Evolutionary conservation across 1,140 invertebrate genomes (phyloP).

Genomic region (Drosophila dunni): DNA sequence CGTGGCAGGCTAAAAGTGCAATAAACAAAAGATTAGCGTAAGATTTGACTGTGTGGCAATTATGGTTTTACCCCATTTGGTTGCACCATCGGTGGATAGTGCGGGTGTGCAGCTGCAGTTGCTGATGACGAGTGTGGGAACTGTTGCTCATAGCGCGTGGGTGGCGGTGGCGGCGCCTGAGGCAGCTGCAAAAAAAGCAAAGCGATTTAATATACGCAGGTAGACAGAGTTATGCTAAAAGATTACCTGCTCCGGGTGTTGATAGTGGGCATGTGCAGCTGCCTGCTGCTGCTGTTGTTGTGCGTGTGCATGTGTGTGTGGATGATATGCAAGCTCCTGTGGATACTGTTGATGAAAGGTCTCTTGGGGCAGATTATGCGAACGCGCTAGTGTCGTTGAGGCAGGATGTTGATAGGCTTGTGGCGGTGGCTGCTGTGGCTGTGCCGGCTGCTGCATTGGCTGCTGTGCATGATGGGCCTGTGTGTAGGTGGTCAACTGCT

Average conservation of each 20-base stretch:
- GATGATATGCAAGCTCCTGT: conserved; percentile 32
- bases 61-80: conserved; percentile 26
- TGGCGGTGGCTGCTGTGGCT: conserved; percentile 52
- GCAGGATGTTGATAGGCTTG: conserved; percentile 22
- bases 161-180: neutral
- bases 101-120: conserved; percentile 25
- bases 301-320: conserved; percentile 29
- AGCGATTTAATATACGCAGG: neutral
- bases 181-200: conserved; percentile 13
- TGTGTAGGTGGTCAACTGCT: conserved; percentile 62
- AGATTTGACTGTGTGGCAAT: neutral
- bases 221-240: neutral
- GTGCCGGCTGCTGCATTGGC: conserved; percentile 27
- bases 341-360: conserved; percentile 69
- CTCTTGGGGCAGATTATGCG: conserved; percentile 28
- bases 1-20: conserved; percentile 20
- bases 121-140: conserved; percentile 9
- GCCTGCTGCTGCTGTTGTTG: conserved; percentile 41
- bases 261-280: conserved; percentile 33
- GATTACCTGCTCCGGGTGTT: conserved; percentile 45
- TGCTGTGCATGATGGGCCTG: conserved; percentile 58
- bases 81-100: conserved; percentile 21
- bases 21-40: neutral
- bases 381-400: neutral
- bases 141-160: conserved; percentile 27